Conservation (phyloP, 2,113 vertebrate genomes). For the Aspidoscelis tigris region DNA sequence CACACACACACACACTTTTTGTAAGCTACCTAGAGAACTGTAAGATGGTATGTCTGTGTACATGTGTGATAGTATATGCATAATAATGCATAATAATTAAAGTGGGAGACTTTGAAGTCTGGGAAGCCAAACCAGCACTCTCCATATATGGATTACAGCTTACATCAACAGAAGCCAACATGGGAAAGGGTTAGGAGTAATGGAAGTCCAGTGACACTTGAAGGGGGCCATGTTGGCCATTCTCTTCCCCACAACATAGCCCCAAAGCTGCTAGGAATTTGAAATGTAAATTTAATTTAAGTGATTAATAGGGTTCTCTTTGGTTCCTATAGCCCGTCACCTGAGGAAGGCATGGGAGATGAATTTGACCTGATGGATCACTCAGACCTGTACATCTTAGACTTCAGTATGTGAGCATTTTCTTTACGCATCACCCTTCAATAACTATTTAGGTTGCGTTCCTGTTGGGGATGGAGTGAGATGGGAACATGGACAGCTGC, state of each 20-base stretch:
- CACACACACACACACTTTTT: too few species aligned
- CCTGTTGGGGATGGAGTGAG: not conserved
- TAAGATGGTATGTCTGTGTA: too few species aligned
- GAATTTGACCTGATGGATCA: constrained; percentile 99
- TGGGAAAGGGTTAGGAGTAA: too few species aligned
- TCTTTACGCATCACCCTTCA: not conserved
- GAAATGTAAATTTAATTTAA: not conserved
- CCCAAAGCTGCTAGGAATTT: not conserved
- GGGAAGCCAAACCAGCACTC: not conserved
- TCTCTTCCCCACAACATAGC: too few species aligned
- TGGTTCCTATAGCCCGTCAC: constrained; percentile 87
- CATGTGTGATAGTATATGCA: too few species aligned
- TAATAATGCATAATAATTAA: too few species aligned
- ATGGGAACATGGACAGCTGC: not conserved
- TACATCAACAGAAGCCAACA: too few species aligned
- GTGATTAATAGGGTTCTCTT: constrained; percentile 15
- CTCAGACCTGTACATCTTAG: constrained; percentile 97
- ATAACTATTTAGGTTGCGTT: not conserved
- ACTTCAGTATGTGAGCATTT: constrained; percentile 91
- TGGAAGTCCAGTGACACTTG: too few species aligned
- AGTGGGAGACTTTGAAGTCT: not conserved
- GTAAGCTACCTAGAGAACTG: too few species aligned
- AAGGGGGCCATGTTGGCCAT: too few species aligned
- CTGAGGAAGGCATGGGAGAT: constrained; percentile 96
- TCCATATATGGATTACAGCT: too few species aligned